Base-by-base conservation (phyloP, 2,888 invertebrate species). In the Archaeoteleia sp. region DNA sequence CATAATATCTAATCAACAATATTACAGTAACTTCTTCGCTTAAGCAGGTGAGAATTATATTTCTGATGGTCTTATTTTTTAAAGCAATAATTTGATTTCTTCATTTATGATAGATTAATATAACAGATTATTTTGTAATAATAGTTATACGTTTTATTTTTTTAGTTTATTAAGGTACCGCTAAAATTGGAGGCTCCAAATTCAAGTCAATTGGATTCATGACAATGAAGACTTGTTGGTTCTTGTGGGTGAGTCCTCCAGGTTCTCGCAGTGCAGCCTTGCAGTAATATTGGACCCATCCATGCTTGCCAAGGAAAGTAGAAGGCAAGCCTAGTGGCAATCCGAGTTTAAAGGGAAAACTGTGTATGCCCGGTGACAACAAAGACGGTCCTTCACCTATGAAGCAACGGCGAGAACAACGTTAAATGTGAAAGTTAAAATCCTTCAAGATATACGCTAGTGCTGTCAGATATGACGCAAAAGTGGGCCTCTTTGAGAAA, bases 171-270 rank as follows among this genome's bases (percentile, higher is more conserved):
- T 10, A 61, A 89, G 92, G 91, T 87, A 96, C 96, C 82, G 95
- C 90, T 71, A 96, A 87, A 74, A 95, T 92, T 4, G 95, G 91
- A 30, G 95, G 95, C 82, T 96, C 96, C 84, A 94, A 87, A 87
- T 96, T 96, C 77, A 96, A 88, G 85, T 96, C 96, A 73, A 96
- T 95, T 2, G 96, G 96, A 85, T 95, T 96, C 96, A 96, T 96
- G 1, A 96, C 95, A 78, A 96, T 95, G 86, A 96, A 96, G n/a
- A 96, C 96, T 87, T 96, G 96, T 85, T 96, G 96, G 84, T 96
- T 96, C 86, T 96, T 96, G 82, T 96, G 96, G 2, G 95, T 95
- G 27, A 96, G 87, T 0, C 96, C 96, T 71, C 92, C 93, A 4
- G 95, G 94, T 78, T 96, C 96, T 40, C 95, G 87, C 10, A 96